Conservation (phyloP, 2,113 vertebrate genomes). For the Puma concolor region DNA sequence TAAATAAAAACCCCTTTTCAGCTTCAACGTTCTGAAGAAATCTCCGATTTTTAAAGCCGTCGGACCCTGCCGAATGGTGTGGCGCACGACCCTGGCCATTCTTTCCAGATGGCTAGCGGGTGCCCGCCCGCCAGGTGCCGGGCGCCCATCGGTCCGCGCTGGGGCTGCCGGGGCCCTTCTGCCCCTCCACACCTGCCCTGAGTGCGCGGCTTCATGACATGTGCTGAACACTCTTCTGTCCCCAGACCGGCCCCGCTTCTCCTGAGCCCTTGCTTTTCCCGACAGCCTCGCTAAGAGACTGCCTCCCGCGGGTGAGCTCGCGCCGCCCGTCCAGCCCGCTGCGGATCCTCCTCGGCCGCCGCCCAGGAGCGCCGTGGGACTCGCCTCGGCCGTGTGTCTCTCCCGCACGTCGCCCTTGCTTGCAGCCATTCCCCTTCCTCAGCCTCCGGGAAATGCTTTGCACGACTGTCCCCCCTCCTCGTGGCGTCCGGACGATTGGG, state of each 20-base stretch:
- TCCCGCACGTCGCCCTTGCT: too few species aligned
- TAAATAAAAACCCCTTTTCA: background rate
- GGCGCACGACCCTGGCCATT: fast-evolving
- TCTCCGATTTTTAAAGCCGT: background rate
- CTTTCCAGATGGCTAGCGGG: background rate
- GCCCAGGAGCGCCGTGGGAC: background rate
- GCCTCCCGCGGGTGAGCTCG: too few species aligned
- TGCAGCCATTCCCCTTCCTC: background rate
- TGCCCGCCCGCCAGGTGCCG: too few species aligned
- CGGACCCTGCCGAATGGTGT: fast-evolving
- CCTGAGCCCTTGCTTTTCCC: background rate
- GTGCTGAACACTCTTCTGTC: background rate
- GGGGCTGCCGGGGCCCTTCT: too few species aligned
- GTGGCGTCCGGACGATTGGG: background rate
- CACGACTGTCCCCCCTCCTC: background rate
- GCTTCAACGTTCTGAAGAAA: constrained; percentile 4
- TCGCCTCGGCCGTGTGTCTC: background rate
- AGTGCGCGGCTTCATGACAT: background rate
- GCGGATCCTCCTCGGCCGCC: background rate
- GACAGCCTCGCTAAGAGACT: fast-evolving
- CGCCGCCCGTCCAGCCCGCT: background rate
- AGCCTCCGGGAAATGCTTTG: background rate
- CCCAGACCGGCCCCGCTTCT: background rate
- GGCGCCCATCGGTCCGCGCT: too few species aligned
- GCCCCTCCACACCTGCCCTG: too few species aligned